Conservation (phyloP, 92 coral and sea anemone species). For the Umimayanthus kanabou region DNA sequence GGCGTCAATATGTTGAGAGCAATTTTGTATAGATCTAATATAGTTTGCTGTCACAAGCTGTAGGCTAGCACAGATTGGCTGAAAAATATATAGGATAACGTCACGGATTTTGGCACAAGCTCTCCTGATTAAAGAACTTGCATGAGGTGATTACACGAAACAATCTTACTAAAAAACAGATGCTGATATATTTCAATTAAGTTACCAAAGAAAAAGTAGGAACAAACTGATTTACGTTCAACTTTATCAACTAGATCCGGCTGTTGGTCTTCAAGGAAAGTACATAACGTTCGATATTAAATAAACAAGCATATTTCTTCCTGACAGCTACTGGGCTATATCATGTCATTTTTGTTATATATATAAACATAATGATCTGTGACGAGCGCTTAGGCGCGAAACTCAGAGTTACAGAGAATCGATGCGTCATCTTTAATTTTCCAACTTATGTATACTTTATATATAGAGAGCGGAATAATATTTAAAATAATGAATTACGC, state of each 20-base stretch:
- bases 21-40: neutral
- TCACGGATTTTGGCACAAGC: neutral
- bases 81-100: neutral
- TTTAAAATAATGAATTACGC: too few relatives aligned
- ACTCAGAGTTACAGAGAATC: too few relatives aligned
- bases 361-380: too few relatives aligned
- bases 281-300: too few relatives aligned
- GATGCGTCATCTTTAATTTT: too few relatives aligned
- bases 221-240: neutral
- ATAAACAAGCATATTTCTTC: too few relatives aligned
- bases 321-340: too few relatives aligned
- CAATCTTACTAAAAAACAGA: neutral
- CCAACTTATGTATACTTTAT: too few relatives aligned
- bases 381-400: too few relatives aligned
- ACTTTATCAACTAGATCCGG: neutral
- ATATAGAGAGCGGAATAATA: too few relatives aligned
- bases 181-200: neutral
- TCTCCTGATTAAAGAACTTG: neutral
- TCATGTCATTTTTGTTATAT: too few relatives aligned
- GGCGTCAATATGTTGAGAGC: neutral
- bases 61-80: neutral
- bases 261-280: neutral
- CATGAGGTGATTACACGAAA: neutral
- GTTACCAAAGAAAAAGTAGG: neutral
- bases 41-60: slow-evolving; percentile 2